Evolutionary conservation across 2,888 invertebrate genomes (phyloP).

Genomic region (Halictus quadricinctus): DNA sequence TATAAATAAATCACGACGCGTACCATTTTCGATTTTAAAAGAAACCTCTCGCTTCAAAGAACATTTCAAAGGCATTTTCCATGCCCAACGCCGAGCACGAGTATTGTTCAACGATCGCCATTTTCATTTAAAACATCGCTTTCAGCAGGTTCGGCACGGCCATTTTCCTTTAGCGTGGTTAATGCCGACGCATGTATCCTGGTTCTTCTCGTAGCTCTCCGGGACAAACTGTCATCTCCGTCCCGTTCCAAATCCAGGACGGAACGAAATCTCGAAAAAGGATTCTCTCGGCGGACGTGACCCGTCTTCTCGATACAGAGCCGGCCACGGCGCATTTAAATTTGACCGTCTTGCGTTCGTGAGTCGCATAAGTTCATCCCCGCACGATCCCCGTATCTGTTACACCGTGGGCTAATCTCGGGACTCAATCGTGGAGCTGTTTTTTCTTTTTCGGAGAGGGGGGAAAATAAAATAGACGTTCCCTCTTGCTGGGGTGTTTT

Average conservation of each 20-base stretch:
- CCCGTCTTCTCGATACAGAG: slow-evolving; percentile 65
- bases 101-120: slow-evolving; percentile 40
- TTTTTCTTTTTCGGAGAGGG: background rate
- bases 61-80: slow-evolving; percentile 19
- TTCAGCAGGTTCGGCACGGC: slow-evolving; percentile 34
- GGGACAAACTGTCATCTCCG: slow-evolving; percentile 49
- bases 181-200: slow-evolving; percentile 54
- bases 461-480: background rate
- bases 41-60: background rate
- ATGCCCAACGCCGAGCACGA: slow-evolving; percentile 34
- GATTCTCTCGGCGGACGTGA: slow-evolving; percentile 64
- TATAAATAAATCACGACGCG: background rate
- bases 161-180: slow-evolving; percentile 57
- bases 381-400: slow-evolving; percentile 56
- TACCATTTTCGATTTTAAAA: background rate
- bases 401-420: slow-evolving; percentile 56
- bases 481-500: background rate
- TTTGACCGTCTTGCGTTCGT: slow-evolving; percentile 66
- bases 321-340: slow-evolving; percentile 64
- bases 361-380: slow-evolving; percentile 67
- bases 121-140: slow-evolving; percentile 67
- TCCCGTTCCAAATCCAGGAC: slow-evolving; percentile 56
- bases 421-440: slow-evolving; percentile 26
- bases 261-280: slow-evolving; percentile 60
- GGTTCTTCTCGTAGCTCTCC: slow-evolving; percentile 31